Evolutionary conservation across 2,888 invertebrate species (phyloP).

Genomic region (Ennomos erosarius): DNA sequence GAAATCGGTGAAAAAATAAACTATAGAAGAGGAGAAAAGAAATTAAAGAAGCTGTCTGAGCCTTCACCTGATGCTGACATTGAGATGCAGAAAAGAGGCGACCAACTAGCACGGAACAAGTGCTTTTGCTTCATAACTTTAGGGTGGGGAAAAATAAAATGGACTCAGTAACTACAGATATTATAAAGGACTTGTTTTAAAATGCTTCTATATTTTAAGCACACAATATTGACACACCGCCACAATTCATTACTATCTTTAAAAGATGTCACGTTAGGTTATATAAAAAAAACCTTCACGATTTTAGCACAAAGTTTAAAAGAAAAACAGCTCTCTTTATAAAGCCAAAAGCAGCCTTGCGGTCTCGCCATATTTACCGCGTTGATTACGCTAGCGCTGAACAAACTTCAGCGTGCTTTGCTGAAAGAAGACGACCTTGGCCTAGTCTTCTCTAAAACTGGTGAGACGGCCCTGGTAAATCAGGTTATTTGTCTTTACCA

Average conservation of each 20-base stretch:
- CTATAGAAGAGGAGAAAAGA: no score
- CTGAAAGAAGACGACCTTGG: slow-evolving; percentile 14
- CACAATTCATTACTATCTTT: no score
- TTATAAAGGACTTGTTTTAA: no score
- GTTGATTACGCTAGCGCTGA: slow-evolving; percentile 24
- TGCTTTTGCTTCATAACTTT: not conserved
- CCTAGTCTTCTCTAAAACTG: slow-evolving; percentile 8
- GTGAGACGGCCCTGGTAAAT: slow-evolving; percentile 8
- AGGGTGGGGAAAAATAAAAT: no score
- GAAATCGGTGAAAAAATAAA: no score
- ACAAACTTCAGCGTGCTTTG: slow-evolving; percentile 8
- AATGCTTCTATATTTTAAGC: no score
- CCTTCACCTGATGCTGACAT: not conserved
- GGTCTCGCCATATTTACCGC: slow-evolving; percentile 12
- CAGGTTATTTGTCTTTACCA: slow-evolving; percentile 20
- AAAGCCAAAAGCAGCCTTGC: slow-evolving; percentile 1
- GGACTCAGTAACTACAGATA: no score
- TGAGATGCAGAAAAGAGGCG: slow-evolving; percentile 10
- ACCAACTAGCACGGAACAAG: slow-evolving; percentile 13
- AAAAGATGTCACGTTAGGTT: no score
- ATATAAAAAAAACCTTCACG: slow-evolving; percentile 1
- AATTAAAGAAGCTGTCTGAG: no score
- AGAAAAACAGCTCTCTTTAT: slow-evolving; percentile 4
- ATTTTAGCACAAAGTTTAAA: not conserved
- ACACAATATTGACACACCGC: no score